Base-by-base conservation (phyloP, 2,888 invertebrate genomes). In the Macrosoma leucophasiata region DNA sequence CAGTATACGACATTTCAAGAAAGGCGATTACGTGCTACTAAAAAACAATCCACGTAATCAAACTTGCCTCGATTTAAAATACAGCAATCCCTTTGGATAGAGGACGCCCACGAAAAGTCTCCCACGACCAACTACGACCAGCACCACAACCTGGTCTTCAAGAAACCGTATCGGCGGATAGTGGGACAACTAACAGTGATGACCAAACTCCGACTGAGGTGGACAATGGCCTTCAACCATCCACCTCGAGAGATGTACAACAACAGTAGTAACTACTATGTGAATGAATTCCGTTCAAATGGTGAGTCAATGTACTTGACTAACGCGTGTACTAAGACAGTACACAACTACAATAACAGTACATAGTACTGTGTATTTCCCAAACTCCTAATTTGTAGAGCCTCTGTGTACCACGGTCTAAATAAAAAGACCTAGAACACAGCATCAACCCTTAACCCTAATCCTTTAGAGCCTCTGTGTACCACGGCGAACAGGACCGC, bases 41-140 rank as follows among this genome's bases (percentile, higher is more conserved):
- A 40, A 43, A 29, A 51, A 42, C 13, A 46, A 46, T 29, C 48
- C 49, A 1, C 23, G 45, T 0, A 48, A 48, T 11, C 49, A 52
- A 33, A 50, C 44, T 1, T 42, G 37, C 0, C 25, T 52, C 0
- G 46, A 46, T 15, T 13, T 41, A 0, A 50, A 49, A 43, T 52
- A 31, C 11, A 44, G 36, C 10, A 46, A 36, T 1, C 48, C 50
- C 0, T 49, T 42, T 9, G 41, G 42, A 50, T n/a, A n/a, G n/a
- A n/a, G n/a, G n/a, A n/a, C n/a, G n/a, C n/a, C n/a, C n/a, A n/a
- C n/a, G n/a, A n/a, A n/a, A n/a, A n/a, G n/a, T n/a, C n/a, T n/a
- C n/a, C n/a, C n/a, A n/a, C n/a, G n/a, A n/a, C n/a, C n/a, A 8
- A 19, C 37, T 51, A 7, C 43, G 48, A 4, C 32, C 22, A 5